Percentiles rank a stretch among this genome's conserved stretches.
Conservation (phyloP, 1,140 invertebrate species). For the Helicoverpa zea region DNA sequence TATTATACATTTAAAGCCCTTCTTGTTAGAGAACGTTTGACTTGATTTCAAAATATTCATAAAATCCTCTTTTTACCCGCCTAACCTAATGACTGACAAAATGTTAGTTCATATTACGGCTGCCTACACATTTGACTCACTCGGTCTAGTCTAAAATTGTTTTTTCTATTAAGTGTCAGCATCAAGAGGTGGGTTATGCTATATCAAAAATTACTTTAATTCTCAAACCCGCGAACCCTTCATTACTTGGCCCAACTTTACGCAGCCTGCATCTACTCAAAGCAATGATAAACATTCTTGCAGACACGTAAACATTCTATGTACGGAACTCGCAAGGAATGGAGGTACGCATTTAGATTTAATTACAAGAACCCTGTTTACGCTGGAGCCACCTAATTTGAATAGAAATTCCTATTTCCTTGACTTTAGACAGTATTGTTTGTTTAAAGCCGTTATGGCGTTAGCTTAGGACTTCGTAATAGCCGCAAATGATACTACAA, state of each 20-base stretch:
- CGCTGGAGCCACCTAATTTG: conserved; percentile 18
- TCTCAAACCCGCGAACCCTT: neutral
- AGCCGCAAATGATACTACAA: neutral
- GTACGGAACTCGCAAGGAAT: conserved; percentile 15
- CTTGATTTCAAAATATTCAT: too few relatives aligned
- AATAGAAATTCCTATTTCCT: conserved; percentile 43
- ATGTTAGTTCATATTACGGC: too few relatives aligned
- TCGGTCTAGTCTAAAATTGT: too few relatives aligned
- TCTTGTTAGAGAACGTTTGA: too few relatives aligned
- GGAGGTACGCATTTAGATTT: conserved; percentile 40
- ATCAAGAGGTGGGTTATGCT: too few relatives aligned
- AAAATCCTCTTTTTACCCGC: too few relatives aligned
- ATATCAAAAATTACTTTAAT: too few relatives aligned
- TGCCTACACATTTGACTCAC: too few relatives aligned
- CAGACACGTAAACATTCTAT: conserved; percentile 36
- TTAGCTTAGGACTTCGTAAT: conserved; percentile 9
- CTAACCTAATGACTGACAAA: too few relatives aligned
- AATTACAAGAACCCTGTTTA: conserved; percentile 15
- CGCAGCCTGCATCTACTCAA: neutral
- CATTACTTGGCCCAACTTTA: neutral
- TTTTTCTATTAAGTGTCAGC: too few relatives aligned
- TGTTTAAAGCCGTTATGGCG: neutral
- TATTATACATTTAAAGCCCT: too few relatives aligned
- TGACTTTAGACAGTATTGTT: conserved; percentile 27
- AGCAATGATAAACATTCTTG: conserved; percentile 12